Conservation (phyloP, 2,797 vertebrate genomes). For the Babyrousa celebensis region DNA sequence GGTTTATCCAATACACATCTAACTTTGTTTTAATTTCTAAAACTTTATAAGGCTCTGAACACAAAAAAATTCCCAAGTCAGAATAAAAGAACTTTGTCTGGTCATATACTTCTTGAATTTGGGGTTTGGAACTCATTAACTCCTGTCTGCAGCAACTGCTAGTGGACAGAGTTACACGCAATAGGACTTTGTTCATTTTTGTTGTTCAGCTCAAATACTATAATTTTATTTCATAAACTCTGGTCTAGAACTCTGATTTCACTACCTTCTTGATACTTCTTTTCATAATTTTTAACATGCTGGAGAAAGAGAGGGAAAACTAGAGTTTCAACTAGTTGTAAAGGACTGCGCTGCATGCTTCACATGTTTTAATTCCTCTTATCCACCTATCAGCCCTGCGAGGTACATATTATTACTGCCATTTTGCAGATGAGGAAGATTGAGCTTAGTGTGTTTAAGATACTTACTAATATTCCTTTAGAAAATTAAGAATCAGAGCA, state of each 20-base stretch:
- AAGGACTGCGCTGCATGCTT: not conserved
- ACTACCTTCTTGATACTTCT: not conserved
- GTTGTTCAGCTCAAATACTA: conserved; percentile 3
- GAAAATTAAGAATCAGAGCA: conserved; percentile 50
- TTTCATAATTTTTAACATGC: conserved; percentile 30
- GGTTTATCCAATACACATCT: not conserved
- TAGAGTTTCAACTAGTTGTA: not conserved
- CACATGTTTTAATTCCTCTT: not conserved
- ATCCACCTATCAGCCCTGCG: not conserved
- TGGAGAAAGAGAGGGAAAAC: not conserved
- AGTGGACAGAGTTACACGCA: not conserved
- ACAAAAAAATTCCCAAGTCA: conserved; percentile 8
- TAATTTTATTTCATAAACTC: conserved; percentile 24
- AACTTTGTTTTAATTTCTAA: conserved; percentile 53
- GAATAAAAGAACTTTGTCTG: not conserved
- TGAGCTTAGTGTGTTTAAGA: conserved; percentile 26
- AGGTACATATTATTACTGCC: not conserved
- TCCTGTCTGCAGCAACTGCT: not conserved
- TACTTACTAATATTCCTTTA: conserved; percentile 33
- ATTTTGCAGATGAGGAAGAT: conserved; percentile 30
- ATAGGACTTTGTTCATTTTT: conserved; percentile 19
- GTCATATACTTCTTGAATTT: not conserved
- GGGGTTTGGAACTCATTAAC: conserved; percentile 23
- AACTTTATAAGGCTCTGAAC: conserved; percentile 37
- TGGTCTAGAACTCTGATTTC: conserved; percentile 49